Percentiles rank a stretch among this genome's conserved stretches.
Conservation (phyloP, 2,797 vertebrate genomes). For the Chrysocyon brachyurus region DNA sequence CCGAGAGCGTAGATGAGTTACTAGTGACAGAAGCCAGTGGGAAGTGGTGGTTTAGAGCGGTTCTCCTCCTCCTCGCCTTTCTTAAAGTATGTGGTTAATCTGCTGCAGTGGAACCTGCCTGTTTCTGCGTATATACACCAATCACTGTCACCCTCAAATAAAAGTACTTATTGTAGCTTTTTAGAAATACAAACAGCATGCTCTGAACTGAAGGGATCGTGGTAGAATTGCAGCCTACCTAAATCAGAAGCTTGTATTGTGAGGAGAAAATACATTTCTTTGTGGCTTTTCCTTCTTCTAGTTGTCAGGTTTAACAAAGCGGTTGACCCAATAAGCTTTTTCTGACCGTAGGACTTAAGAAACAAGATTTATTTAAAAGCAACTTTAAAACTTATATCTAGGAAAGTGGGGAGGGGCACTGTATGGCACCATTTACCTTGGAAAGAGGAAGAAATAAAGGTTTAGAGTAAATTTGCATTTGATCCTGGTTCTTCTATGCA, state of each 20-base stretch:
- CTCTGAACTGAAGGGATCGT: not conserved
- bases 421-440: not conserved
- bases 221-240: not conserved
- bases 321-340: not conserved
- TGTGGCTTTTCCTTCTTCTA: not conserved
- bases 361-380: not conserved
- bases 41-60: not conserved
- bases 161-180: conserved; percentile 10
- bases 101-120: not conserved
- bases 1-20: not conserved
- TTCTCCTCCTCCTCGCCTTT: not conserved
- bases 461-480: conserved; percentile 21
- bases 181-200: not conserved
- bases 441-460: not conserved
- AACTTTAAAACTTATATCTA: not conserved
- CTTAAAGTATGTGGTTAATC: not conserved
- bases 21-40: conserved; percentile 40
- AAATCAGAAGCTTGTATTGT: not conserved
- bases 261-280: conserved; percentile 30
- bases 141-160: not conserved
- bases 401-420: not conserved
- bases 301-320: not conserved
- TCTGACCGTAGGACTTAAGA: not conserved
- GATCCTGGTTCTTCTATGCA: not conserved
- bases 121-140: not conserved